Percentiles rank a stretch among this genome's conserved stretches.
Evolutionary conservation across 2,888 invertebrate genomes (phyloP).

Genomic region (Dioctria rufipes): DNA sequence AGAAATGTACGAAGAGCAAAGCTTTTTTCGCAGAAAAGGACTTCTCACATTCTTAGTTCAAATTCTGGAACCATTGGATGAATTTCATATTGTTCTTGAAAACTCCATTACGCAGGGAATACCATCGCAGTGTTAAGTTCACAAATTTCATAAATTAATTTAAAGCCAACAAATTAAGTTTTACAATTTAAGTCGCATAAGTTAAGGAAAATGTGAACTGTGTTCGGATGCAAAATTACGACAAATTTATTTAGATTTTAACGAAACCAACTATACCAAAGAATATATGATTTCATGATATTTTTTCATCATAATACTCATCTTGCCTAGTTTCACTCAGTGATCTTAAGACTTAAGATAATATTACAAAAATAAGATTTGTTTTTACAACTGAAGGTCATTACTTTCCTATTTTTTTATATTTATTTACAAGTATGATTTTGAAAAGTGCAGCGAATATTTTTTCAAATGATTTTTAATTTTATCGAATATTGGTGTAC

Average conservation of each 20-base stretch:
- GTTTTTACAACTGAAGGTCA: neutral
- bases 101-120: slow-evolving; percentile 82
- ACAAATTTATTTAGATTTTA: slow-evolving; percentile 33
- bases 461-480: neutral
- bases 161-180: slow-evolving; percentile 28
- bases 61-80: slow-evolving; percentile 91
- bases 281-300: slow-evolving; percentile 8
- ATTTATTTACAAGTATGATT: neutral
- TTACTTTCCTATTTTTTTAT: neutral
- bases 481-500: neutral
- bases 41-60: slow-evolving; percentile 90
- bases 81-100: slow-evolving; percentile 89
- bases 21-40: slow-evolving; percentile 91
- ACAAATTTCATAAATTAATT: neutral
- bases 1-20: slow-evolving; percentile 97
- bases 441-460: neutral
- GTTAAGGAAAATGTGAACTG: neutral
- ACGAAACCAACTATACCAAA: slow-evolving; percentile 29
- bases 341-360: slow-evolving; percentile 4
- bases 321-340: slow-evolving; percentile 16
- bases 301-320: slow-evolving; percentile 27
- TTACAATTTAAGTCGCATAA: neutral
- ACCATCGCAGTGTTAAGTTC: slow-evolving; percentile 69
- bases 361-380: neutral
- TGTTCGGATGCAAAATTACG: neutral